Percentiles rank a stretch among this genome's conserved stretches.
Evolutionary conservation across 2,797 vertebrate genomes (phyloP).

Genomic region (Myoxocephalus aenaeus): DNA sequence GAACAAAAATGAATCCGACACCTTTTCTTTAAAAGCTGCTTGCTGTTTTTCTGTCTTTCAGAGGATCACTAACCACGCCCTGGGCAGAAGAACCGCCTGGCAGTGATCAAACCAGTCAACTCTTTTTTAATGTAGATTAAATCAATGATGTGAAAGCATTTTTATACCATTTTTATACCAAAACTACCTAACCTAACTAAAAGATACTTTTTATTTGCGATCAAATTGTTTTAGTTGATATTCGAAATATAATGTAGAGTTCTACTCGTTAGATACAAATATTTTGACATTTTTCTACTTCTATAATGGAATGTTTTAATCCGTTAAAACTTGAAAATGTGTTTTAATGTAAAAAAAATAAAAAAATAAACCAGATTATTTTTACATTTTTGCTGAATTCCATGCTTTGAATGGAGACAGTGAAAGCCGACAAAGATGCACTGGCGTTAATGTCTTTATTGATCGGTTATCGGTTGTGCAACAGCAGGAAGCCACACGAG

Average conservation of each 20-base stretch:
- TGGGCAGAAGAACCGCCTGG: slow-evolving; percentile 70
- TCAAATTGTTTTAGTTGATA: not conserved
- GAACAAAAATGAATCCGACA: not conserved
- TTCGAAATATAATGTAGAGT: slow-evolving; percentile 48
- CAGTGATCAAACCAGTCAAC: slow-evolving; percentile 43
- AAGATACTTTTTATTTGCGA: slow-evolving; percentile 9
- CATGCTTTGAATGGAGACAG: slow-evolving; percentile 1
- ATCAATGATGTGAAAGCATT: slow-evolving; percentile 20
- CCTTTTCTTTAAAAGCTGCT: not conserved
- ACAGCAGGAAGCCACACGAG: slow-evolving; percentile 62
- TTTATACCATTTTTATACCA: not conserved
- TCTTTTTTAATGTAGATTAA: slow-evolving; percentile 3
- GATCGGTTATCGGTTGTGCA: slow-evolving; percentile 62
- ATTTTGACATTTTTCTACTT: slow-evolving; percentile 3
- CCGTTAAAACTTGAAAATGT: slow-evolving; percentile 7
- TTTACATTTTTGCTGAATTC: not conserved
- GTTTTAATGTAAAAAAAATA: slow-evolving; percentile 33
- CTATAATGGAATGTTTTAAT: slow-evolving; percentile 2
- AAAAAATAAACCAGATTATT: slow-evolving; percentile 57
- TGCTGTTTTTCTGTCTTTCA: slow-evolving; percentile 48
- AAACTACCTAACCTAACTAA: slow-evolving; percentile 33
- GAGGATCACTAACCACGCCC: slow-evolving; percentile 74
- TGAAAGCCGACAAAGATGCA: not conserved
- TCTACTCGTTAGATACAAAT: not conserved
- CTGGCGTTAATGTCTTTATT: slow-evolving; percentile 69